phyloP scores from a whole-genome alignment of 37 sponge, comb jelly and placozoan species.

The Haliclona indistincta region DNA sequence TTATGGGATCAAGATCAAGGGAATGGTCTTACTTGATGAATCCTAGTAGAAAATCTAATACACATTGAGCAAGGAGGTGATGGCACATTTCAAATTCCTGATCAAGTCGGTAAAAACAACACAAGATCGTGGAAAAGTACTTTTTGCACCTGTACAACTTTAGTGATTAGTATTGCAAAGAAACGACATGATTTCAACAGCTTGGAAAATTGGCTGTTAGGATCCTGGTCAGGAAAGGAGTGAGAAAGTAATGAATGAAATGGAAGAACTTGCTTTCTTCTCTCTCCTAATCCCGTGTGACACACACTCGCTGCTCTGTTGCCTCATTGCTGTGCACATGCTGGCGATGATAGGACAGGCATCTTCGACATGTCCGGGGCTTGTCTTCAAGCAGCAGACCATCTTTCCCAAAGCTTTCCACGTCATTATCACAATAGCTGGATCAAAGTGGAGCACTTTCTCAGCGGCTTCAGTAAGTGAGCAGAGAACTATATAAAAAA shows the following conservation, averaged over 20 bases:
- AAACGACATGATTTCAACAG: slow-evolving; percentile 42
- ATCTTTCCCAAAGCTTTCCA: slow-evolving; percentile 38
- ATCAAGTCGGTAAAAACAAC: not conserved
- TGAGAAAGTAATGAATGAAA: not conserved
- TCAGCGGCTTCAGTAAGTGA: not conserved
- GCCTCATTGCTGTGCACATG: slow-evolving; percentile 38
- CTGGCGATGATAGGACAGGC: slow-evolving; percentile 4
- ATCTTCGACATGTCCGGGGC: not conserved
- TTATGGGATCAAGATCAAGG: not conserved
- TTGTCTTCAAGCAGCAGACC: slow-evolving; percentile 12
- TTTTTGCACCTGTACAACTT: slow-evolving; percentile 17
- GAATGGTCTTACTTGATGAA: slow-evolving; percentile 7
- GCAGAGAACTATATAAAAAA: not conserved
- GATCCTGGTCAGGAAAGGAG: not conserved
- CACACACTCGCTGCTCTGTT: slow-evolving; percentile 17
- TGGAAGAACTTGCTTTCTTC: not conserved
- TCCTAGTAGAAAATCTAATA: slow-evolving; percentile 7
- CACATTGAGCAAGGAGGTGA: not conserved
- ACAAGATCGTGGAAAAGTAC: not conserved
- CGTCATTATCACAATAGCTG: slow-evolving; percentile 23
- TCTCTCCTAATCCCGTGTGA: not conserved
- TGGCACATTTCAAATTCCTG: slow-evolving; percentile 27
- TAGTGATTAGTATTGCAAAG: slow-evolving; percentile 34
- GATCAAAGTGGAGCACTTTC: slow-evolving; percentile 43
- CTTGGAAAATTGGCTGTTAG: slow-evolving; percentile 3